Percentiles rank a stretch among this genome's conserved stretches.
Evolutionary conservation across 2,113 vertebrate species (phyloP).

Genomic region (Pelvicachromis taeniatus): DNA sequence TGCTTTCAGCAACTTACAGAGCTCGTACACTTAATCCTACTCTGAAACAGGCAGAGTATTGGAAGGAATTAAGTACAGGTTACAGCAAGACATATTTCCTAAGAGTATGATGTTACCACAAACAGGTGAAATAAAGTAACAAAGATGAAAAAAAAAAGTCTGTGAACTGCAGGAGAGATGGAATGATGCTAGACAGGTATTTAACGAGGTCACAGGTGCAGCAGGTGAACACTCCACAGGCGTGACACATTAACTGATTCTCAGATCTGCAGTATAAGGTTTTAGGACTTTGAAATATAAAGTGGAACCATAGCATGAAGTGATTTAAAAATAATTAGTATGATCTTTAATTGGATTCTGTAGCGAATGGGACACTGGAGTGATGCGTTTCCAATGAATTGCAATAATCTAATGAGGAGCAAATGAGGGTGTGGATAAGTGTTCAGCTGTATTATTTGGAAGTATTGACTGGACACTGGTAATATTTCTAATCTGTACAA

Average conservation of each 20-base stretch:
- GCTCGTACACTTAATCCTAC: rapidly evolving
- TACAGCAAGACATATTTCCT: not conserved
- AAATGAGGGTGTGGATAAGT: not conserved
- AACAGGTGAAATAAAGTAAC: not conserved
- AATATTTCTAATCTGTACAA: not conserved
- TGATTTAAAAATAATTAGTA: not conserved
- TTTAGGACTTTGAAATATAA: not conserved
- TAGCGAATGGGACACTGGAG: not conserved
- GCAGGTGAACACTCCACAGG: not conserved
- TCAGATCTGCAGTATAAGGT: rapidly evolving
- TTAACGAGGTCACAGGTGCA: not conserved
- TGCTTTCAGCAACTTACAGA: not conserved
- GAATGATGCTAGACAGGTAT: not conserved
- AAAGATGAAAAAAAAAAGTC: not conserved
- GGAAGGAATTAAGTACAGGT: not conserved
- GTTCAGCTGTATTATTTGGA: not conserved
- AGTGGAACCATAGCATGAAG: not conserved
- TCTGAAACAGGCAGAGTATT: not conserved
- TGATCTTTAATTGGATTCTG: not conserved
- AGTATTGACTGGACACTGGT: rapidly evolving
- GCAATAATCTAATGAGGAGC: not conserved
- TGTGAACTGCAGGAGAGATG: not conserved
- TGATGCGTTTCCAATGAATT: not conserved
- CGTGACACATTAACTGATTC: not conserved
- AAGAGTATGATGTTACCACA: not conserved